Evolutionary conservation across 2,113 vertebrate species (phyloP).

Genomic region (Malurus elegans): DNA sequence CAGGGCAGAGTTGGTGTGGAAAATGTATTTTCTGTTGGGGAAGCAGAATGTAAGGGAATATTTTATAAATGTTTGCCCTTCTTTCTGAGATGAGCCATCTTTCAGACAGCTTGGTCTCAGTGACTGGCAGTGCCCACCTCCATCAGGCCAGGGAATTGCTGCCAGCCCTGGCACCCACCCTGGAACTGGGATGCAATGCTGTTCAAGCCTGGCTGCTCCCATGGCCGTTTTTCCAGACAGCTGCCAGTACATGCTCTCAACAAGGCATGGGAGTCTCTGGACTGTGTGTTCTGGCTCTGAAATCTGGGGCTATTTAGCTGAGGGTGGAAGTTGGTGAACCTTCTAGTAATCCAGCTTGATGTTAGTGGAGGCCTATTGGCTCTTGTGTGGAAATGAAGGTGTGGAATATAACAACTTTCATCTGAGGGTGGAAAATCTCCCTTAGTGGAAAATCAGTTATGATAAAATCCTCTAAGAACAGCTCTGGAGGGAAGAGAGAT

Average conservation of each 20-base stretch:
- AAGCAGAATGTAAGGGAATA: not conserved
- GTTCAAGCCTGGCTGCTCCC: not conserved
- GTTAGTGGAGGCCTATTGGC: not conserved
- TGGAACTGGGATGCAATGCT: not conserved
- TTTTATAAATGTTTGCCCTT: not conserved
- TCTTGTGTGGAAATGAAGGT: not conserved
- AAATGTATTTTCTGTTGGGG: not conserved
- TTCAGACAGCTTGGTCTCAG: not conserved
- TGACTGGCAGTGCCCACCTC: not conserved
- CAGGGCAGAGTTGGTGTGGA: not conserved
- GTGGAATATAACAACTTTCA: not conserved
- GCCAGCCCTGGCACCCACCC: not conserved
- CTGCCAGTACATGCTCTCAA: not conserved
- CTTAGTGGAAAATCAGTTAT: not conserved
- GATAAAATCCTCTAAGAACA: not conserved
- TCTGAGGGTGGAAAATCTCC: not conserved
- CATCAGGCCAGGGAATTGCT: not conserved
- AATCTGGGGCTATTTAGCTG: not conserved
- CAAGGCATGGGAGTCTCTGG: accelerated
- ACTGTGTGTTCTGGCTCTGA: not conserved
- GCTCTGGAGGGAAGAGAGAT: not conserved
- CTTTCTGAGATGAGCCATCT: not conserved
- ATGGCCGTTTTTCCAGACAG: not conserved
- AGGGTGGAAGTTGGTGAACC: not conserved
- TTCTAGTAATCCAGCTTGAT: not conserved